These are phyloP conservation scores for Apteryx mantelli DNA, from an alignment of 2,113 vertebrate species.

Conservation along the genomic window DNA sequence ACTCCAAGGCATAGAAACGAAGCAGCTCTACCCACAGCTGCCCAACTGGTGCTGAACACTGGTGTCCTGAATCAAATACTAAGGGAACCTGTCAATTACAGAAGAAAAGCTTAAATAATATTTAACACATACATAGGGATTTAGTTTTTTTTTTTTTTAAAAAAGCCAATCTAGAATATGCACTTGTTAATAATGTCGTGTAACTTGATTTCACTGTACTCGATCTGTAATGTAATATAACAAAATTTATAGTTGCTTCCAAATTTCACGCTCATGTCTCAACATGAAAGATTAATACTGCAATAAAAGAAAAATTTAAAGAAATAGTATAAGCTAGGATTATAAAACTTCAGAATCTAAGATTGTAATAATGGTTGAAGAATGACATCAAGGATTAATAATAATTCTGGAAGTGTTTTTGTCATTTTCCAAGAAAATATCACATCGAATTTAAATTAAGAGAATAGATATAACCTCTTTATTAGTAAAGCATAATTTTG, in stretches of 20 bases:
- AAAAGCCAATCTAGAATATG: not conserved
- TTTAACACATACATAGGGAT: not conserved
- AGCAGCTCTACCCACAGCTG: constrained; percentile 93
- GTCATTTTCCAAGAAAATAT: not conserved
- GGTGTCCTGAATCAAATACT: constrained; percentile 76
- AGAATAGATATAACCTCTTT: not conserved
- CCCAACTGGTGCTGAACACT: constrained; percentile 76
- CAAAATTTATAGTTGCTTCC: not conserved
- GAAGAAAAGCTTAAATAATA: constrained; percentile 30
- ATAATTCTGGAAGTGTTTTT: not conserved
- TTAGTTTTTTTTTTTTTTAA: not conserved
- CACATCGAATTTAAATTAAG: not conserved
- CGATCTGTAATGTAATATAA: not conserved
- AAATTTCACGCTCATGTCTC: not conserved
- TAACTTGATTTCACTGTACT: not conserved
- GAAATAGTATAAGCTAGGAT: not conserved
- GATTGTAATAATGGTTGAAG: not conserved
- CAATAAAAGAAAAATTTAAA: not conserved
- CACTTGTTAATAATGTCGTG: not conserved
- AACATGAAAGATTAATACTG: not conserved
- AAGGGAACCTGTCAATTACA: constrained; percentile 81
- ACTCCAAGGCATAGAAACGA: constrained; percentile 93
- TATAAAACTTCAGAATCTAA: not conserved
- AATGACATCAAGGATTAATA: not conserved
- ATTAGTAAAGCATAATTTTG: not conserved